A percentile compares a stretch with the other conserved stretches of the same genome.
phyloP scores from a whole-genome alignment of 1,140 invertebrate genomes.

The Bicyclus anynana region DNA sequence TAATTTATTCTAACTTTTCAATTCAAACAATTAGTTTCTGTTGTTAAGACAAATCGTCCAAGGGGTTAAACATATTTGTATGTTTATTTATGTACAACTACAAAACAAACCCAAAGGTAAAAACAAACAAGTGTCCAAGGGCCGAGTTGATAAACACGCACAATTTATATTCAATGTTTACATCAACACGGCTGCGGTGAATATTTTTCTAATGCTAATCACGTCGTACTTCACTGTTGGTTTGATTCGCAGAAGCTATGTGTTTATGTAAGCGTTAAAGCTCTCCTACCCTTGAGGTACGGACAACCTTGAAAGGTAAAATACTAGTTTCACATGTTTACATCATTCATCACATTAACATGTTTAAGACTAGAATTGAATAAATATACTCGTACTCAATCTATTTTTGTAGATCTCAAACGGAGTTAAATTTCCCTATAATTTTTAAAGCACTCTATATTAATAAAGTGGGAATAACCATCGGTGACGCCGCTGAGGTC shows the following conservation, averaged over 20 bases:
- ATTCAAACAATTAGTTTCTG: too few relatives aligned
- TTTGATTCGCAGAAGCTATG: conserved; percentile 27
- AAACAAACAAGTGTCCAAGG: conserved; percentile 46
- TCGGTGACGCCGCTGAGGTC: too few relatives aligned
- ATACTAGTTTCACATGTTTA: background rate
- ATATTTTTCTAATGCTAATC: conserved; percentile 53
- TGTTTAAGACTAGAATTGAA: too few relatives aligned
- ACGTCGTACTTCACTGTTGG: conserved; percentile 22
- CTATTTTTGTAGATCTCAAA: too few relatives aligned
- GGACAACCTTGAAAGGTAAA: background rate
- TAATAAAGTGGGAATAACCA: too few relatives aligned
- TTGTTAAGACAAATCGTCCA: background rate
- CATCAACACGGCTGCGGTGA: conserved; percentile 46
- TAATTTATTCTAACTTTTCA: too few relatives aligned
- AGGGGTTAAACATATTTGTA: conserved; percentile 14
- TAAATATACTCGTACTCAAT: too few relatives aligned
- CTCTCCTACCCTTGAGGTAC: background rate
- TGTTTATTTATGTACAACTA: conserved; percentile 37
- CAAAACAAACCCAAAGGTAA: conserved; percentile 18
- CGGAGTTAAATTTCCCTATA: too few relatives aligned
- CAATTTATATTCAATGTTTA: conserved; percentile 59
- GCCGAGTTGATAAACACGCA: conserved; percentile 60
- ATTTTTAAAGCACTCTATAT: too few relatives aligned
- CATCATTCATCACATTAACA: background rate
- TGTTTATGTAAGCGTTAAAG: background rate